Conservation (phyloP, 2,888 invertebrate species). For the Capitulum mitella region DNA sequence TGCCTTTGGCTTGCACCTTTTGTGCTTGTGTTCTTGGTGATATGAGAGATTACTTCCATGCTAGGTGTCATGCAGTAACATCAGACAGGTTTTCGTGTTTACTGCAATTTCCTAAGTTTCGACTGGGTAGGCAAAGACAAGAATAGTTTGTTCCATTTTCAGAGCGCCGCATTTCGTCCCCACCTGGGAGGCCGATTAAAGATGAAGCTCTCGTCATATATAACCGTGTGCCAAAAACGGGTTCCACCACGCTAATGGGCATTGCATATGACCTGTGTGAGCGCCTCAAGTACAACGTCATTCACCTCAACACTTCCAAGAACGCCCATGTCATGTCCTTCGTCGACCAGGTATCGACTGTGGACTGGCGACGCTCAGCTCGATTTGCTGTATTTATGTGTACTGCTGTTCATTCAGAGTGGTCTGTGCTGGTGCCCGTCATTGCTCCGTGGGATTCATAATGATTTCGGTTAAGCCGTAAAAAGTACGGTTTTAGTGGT, state of each 20-base stretch:
- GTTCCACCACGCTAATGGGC: constrained; percentile 91
- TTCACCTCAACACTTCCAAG: constrained; percentile 93
- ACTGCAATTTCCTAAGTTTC: too few relatives aligned
- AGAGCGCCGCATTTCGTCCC: background rate
- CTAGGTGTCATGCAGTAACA: background rate
- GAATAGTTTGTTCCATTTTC: background rate
- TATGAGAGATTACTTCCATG: background rate
- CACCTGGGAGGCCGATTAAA: too few relatives aligned
- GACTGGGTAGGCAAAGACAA: background rate
- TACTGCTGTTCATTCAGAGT: background rate
- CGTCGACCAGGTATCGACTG: constrained; percentile 78
- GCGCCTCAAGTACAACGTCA: constrained; percentile 63
- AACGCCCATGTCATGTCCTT: constrained; percentile 92
- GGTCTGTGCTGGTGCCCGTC: background rate
- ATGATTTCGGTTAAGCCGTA: too few relatives aligned
- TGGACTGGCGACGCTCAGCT: too few relatives aligned
- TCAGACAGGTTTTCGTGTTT: too few relatives aligned
- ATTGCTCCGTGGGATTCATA: background rate
- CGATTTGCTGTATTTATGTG: too few relatives aligned
- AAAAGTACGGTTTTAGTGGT: too few relatives aligned
- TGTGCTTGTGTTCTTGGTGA: background rate
- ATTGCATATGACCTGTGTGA: constrained; percentile 80
- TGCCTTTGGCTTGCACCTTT: too few relatives aligned
- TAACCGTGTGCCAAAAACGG: constrained; percentile 94
- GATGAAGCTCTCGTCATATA: constrained; percentile 78